Evolutionary conservation across 2,888 invertebrate species (phyloP), one percentile per base, ranked within the genome.

Genomic region (Sussaba pulchella): DNA sequence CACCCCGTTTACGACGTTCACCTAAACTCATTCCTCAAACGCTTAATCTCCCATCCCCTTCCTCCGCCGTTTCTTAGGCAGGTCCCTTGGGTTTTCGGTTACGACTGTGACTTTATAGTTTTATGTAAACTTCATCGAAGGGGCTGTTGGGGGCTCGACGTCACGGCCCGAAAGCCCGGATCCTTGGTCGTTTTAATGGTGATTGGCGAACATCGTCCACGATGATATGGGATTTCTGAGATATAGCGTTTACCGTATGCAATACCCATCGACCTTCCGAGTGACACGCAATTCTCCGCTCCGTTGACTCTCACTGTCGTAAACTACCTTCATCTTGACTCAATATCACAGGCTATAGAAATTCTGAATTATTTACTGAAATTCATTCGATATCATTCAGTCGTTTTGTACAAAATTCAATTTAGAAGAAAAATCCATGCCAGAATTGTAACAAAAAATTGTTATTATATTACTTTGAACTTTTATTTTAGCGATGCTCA

Each of bases 71-170:
- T 66, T 36, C 21, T 21, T 36, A 63, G 39, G 2, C 61, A n/a
- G 31, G 17, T 82, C 75, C 75, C 82, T 78, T 54, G 78, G 75
- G 81, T 84, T 85, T 87, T 85, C 84, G 84, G 83, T 86, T 85
- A 85, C 85, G 85, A 85, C 85, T 87, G 89, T 90, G 90, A 91
- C 89, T 91, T 91, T 91, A 91, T 91, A 91, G 91, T 91, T 91
- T 91, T 91, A 91, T 91, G 91, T 91, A 91, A 92, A 91, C 90
- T 91, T 88, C 90, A 91, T 90, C 88, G 89, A 6, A 82, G 88
- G 59, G 41, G 47, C 41, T 66, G 57, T 19, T 64, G 59, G 24
- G 36, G 66, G n/a, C n/a, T 36, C 50, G 66, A 71, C 70, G 81
- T 26, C 50, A 78, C 77, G 59, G 14, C 43, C 61, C 19, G 45